A percentile compares a stretch with the other conserved stretches of the same genome.
Conservation (phyloP, 2,888 invertebrate genomes). For the Tupiocoris notatus region DNA sequence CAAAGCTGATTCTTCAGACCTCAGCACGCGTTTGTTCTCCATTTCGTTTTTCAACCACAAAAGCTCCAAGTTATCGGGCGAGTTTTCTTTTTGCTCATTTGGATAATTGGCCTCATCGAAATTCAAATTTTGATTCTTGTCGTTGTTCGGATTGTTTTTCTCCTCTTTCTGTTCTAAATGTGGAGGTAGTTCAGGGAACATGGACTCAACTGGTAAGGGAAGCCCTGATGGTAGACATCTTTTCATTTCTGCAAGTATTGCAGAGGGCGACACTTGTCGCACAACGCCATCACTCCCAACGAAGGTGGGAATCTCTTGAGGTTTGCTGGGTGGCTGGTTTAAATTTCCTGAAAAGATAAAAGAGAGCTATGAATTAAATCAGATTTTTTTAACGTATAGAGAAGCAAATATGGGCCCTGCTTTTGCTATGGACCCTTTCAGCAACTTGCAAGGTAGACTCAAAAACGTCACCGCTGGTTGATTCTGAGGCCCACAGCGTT, state of each 20-base stretch:
- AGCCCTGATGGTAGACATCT: slow-evolving; percentile 21
- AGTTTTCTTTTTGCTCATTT: neutral
- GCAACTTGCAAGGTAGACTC: too few species aligned
- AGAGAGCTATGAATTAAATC: too few species aligned
- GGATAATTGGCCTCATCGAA: neutral
- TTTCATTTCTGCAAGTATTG: slow-evolving; percentile 22
- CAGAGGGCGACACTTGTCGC: slow-evolving; percentile 15
- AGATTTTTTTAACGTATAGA: too few species aligned
- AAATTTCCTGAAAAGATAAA: neutral
- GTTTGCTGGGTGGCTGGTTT: neutral
- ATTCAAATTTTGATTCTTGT: neutral
- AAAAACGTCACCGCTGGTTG: too few species aligned
- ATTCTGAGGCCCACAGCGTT: too few species aligned
- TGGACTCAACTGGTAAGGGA: neutral
- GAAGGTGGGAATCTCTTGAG: slow-evolving; percentile 12
- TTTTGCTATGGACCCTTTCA: too few species aligned
- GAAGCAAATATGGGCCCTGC: too few species aligned
- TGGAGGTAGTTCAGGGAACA: slow-evolving; percentile 23
- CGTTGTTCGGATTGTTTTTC: neutral
- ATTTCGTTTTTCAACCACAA: neutral
- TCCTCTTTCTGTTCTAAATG: neutral
- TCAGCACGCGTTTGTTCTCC: slow-evolving; percentile 2
- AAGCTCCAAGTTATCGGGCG: neutral
- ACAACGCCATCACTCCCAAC: slow-evolving; percentile 22
- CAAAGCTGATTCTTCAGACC: neutral